Evolutionary conservation across 1,140 invertebrate species (phyloP).

Genomic region (Saccostrea echinata): DNA sequence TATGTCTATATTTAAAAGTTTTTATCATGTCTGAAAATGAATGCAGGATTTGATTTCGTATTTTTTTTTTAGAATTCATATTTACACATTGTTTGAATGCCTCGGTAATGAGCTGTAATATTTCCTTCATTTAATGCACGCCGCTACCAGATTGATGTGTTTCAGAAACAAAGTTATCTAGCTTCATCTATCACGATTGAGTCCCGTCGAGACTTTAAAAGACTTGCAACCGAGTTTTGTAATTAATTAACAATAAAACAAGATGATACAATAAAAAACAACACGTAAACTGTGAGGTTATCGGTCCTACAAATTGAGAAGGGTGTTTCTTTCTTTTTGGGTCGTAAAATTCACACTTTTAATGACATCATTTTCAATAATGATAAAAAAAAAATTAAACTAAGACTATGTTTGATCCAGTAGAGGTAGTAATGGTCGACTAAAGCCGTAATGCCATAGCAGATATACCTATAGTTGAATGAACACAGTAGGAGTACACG

Average conservation of each 20-base stretch:
- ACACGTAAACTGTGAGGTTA: neutral
- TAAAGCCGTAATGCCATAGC: neutral
- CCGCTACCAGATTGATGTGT: neutral
- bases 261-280: neutral
- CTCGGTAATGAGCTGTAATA: constrained; percentile 12
- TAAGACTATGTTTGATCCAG: neutral
- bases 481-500: too few relatives aligned
- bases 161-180: neutral
- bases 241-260: neutral
- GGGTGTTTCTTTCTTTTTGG: neutral
- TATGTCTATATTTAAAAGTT: neutral
- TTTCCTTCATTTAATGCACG: neutral
- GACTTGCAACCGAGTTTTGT: neutral
- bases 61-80: neutral
- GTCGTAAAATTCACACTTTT: neutral
- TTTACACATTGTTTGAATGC: constrained; percentile 4
- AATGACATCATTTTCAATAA: neutral
- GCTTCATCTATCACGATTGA: neutral
- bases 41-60: neutral
- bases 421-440: neutral
- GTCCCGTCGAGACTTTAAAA: neutral
- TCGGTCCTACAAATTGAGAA: neutral
- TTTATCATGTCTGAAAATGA: neutral
- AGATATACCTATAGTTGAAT: too few relatives aligned
- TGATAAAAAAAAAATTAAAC: too few relatives aligned